These are phyloP conservation scores for Adineta ricciae DNA, from an alignment of 2,888 invertebrate species.

Conservation along the genomic window DNA sequence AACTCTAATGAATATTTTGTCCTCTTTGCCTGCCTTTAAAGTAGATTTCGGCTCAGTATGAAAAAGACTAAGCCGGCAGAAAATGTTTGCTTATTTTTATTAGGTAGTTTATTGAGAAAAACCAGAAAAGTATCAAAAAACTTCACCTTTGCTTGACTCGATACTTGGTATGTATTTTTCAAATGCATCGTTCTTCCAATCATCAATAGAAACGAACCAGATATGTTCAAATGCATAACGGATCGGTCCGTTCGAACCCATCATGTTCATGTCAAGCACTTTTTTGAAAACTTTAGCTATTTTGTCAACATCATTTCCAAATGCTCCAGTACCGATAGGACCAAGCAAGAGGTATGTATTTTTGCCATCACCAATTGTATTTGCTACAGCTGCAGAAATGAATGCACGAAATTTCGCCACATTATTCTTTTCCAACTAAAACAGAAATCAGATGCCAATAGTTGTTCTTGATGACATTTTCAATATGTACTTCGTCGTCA, in stretches of 20 bases:
- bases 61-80: too few species aligned
- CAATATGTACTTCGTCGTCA: not conserved
- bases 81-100: too few species aligned
- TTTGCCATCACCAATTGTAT: not conserved
- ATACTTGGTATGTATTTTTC: not conserved
- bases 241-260: not conserved
- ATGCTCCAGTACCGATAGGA: constrained; percentile 4
- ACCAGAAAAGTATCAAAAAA: too few species aligned
- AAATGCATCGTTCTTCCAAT: not conserved
- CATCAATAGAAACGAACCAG: constrained; percentile 9
- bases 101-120: too few species aligned
- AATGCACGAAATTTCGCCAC: constrained; percentile 1
- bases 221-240: not conserved
- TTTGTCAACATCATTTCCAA: not conserved
- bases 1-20: too few species aligned
- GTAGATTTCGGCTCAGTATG: too few species aligned
- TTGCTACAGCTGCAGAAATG: not conserved
- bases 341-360: constrained; percentile 9
- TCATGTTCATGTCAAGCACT: not conserved
- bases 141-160: too few species aligned
- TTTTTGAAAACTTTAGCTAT: not conserved
- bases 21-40: too few species aligned
- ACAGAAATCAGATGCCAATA: not conserved
- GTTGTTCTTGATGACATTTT: not conserved
- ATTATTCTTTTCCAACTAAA: not conserved